Base-by-base conservation (phyloP, 2,113 vertebrate genomes). In the Mirza zaza region DNA sequence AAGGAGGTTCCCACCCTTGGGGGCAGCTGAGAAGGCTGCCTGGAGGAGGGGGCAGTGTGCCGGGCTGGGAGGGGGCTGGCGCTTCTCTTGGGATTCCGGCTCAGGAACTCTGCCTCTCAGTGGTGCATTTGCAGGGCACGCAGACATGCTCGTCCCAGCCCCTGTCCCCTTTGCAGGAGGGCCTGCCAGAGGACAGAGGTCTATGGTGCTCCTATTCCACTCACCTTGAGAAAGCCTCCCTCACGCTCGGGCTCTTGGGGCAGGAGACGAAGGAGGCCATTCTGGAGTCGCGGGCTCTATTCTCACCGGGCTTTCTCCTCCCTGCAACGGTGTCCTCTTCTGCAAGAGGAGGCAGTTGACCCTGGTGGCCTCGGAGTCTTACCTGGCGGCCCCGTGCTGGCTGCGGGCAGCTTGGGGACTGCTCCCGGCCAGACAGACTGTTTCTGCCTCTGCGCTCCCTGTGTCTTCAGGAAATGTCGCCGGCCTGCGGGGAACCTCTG, bases 401-500 rank as follows among this genome's bases (percentile, higher is more conserved):
- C 81, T 71, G 34, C 59, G 0, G 20, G 81, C 50, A 12, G 39
- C 75, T 36, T 25, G 21, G 73, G 73, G 25, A 13, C 34, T 9
- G 36, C 34, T 77, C 50, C 71, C 0, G 3, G 20, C 61, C 48
- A 20, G 57, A 67, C 0, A 6, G 23, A 18, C 81, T 3, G 2
- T 5, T 32, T 93, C 29, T 14, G 68, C 63, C 39, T 94, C 63
- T 23, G 71, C 36, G 17, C 21, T 82, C 29, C 50, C 36, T 23
- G 27, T 8, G 73, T 80, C 94, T 96, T 94, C 73, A 86, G 94
- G 57, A 94, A 89, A 86, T 29, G 75, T 91, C 1, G 0, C 75
- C 6, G 45, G 87, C 83, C 79, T 3, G 5, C 70, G 94, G 76
- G 87, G 70, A 59, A 48, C 23, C 94, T 95, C 67, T 87, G 85